Base-by-base conservation (phyloP, 2,113 vertebrate genomes). In the Chionomys nivalis region DNA sequence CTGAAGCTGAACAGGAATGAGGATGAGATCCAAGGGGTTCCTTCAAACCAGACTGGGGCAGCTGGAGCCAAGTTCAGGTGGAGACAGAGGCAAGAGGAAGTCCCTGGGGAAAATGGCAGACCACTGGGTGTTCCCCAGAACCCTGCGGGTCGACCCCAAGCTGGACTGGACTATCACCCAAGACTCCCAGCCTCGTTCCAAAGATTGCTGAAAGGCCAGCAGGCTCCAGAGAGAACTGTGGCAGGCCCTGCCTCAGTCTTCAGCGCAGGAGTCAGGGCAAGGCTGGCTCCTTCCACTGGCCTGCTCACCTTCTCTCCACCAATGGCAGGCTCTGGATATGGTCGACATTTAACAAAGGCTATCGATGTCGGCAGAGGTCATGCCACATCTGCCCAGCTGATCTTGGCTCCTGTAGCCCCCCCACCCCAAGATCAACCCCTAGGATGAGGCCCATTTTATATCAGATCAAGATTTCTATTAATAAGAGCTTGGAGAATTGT, bases 141-240 rank as follows among this genome's bases (percentile, higher is more conserved):
- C 58, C 42, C 63, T 5, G 4, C 7, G 5, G 0, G 7, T 17
- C 85, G 49, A 36, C 14, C 33, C 61, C 6, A 44, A 72, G 44
- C 76, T 55, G 73, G 24, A 5, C 76, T 55, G 73, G 24, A 5
- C 39, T 24, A 6, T 36, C 47, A 33, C 61, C 55, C 2, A 68
- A 77, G 61, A 52, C 23, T 81, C 49, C 1, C 11, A 39, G 5
- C 3, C 61, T 83, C 90, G 23, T 68, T 47, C 61, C 28, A 39
- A 39, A 52, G 39, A 61, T 0, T 55, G 73, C 79, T 75, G 17
- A 31, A 49, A 42, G 78, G 39, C 42, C 42, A 5, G 13, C 1
- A 1, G 3, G 1, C 79, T 85, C 36, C 4, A 3, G 0, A 3
- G 2, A 2, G 28, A 52, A 31, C 39, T 1, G 36, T 0, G 13